Base-by-base conservation (phyloP, 2,113 vertebrate genomes). In the Onychostoma macrolepis region DNA sequence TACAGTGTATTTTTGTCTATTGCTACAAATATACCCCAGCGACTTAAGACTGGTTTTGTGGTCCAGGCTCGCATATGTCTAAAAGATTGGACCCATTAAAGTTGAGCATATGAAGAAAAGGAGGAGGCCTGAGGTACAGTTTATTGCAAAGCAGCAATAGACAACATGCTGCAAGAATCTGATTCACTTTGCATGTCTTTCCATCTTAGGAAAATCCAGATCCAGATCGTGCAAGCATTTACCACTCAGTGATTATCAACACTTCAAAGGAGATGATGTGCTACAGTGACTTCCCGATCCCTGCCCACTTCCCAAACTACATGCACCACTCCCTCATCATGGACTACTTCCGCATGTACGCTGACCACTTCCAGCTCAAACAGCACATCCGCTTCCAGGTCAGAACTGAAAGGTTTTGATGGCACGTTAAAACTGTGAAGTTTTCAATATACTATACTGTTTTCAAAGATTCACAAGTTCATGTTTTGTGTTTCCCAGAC, bases 181-280 rank as follows among this genome's bases (percentile, higher is more conserved):
- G 0, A 80, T 80, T 4, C 72, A 45, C 1, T 41, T 80, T 43
- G 2, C 19, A 2, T 87, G 4, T n/a, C 21, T 38, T 6, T 24
- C 11, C n/a, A 33, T 36, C 77, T 41, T 92, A 98, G 97, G 96
- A 98, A 87, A 94, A 92, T 45, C 93, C 95, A 0, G 96, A 97
- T 84, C 78, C 96, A 1, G 96, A 95, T 84, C 89, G 95, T 1
- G 96, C 97, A 91, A 98, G 97, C 87, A 99, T 99, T 92, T 99
- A 99, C 80, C 91, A 93, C 61, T 97, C 97, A 0, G 93, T 99
- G 88, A 94, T 97, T 90, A 97, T 97, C 95, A 99, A 99, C 91
- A 96, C 97, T 33, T 99, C 97, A 90, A 99, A 99, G 89, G 98
- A 99, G 92, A 97, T 98, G 96, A 98, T 98, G 97, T 97, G 95